phyloP scores from a whole-genome alignment of 2,797 vertebrate species.

The Enteromius paludinosus region DNA sequence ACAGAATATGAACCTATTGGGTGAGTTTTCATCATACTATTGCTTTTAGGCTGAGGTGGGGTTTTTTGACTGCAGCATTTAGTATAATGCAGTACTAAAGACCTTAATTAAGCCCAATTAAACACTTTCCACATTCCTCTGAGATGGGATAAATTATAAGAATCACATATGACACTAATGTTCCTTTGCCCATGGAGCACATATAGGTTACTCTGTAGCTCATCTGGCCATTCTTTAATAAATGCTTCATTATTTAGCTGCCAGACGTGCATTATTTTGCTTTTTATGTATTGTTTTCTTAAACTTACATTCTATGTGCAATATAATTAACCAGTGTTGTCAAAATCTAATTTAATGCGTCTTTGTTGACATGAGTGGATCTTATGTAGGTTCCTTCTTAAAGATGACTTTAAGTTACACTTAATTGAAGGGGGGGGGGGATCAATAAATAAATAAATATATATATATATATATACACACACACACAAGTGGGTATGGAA shows the following conservation, averaged over 20 bases:
- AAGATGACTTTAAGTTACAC: no score
- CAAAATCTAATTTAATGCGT: background rate
- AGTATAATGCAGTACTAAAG: background rate
- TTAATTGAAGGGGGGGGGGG: no score
- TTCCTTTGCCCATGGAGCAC: background rate
- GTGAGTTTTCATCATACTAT: background rate
- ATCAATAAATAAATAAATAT: no score
- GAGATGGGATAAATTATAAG: background rate
- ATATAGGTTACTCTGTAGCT: background rate
- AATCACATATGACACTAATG: background rate
- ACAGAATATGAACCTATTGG: background rate
- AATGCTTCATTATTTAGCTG: conserved; percentile 1
- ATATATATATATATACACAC: no score
- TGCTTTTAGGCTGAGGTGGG: background rate
- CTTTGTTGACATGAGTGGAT: conserved; percentile 10
- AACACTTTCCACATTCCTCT: conserved; percentile 8
- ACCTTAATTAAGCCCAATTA: background rate
- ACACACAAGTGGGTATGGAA: no score
- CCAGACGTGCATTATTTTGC: background rate
- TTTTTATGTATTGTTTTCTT: background rate
- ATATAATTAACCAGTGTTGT: conserved; percentile 1
- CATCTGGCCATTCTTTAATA: background rate
- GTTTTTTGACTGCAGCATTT: background rate
- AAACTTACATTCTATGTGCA: background rate
- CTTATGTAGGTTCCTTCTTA: background rate